Evolutionary conservation across 2,113 vertebrate species (phyloP).

Genomic region (Okapia johnstoni): DNA sequence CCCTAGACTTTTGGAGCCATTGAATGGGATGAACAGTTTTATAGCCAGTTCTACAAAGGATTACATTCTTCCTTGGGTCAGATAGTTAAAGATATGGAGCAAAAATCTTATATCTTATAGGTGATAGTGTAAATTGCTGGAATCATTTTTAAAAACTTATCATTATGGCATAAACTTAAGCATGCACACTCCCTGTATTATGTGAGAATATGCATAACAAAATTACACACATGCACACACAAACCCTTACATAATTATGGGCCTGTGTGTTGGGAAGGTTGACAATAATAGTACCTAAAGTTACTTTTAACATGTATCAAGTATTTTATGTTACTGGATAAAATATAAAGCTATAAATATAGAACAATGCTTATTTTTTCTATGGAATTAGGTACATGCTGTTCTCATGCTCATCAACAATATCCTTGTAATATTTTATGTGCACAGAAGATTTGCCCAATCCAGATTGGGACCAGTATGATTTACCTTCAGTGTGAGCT

Average conservation of each 20-base stretch:
- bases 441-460: neutral
- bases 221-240: neutral
- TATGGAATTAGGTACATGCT: neutral
- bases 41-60: neutral
- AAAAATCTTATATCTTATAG: neutral
- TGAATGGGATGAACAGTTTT: neutral
- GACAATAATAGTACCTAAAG: neutral
- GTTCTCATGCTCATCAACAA: neutral
- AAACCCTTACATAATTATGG: neutral
- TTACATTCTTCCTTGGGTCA: neutral
- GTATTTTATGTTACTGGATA: neutral
- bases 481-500: neutral
- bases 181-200: neutral
- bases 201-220: neutral
- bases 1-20: neutral
- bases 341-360: neutral
- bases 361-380: neutral
- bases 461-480: neutral
- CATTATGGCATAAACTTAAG: neutral
- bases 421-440: neutral
- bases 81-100: neutral
- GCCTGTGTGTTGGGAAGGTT: neutral
- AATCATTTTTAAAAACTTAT: neutral
- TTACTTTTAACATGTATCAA: neutral
- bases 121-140: neutral